Evolutionary conservation across 2,113 vertebrate species (phyloP).

Genomic region (Hassar affinis): DNA sequence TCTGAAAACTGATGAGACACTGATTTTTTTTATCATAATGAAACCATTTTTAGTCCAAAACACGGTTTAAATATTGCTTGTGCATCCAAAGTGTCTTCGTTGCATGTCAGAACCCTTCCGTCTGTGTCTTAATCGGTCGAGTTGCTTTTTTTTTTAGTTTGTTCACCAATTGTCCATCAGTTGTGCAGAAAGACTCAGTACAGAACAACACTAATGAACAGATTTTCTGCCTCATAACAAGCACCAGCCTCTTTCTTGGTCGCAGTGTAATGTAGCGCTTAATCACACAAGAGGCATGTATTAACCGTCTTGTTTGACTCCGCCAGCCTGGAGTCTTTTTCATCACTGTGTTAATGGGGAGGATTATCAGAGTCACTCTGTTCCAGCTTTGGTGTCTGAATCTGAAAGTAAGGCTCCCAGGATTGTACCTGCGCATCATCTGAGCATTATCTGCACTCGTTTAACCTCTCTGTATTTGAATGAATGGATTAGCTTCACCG

Average conservation of each 20-base stretch:
- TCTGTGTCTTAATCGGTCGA: neutral
- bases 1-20: constrained; percentile 60
- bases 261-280: constrained; percentile 27
- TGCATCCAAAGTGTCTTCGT: neutral
- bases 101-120: neutral
- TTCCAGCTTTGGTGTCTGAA: neutral
- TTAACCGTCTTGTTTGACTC: constrained; percentile 15
- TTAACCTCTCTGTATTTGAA: neutral
- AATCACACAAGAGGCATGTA: constrained; percentile 4
- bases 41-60: neutral
- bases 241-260: neutral
- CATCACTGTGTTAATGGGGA: constrained; percentile 14
- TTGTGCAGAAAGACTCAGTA: neutral
- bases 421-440: neutral
- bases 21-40: neutral
- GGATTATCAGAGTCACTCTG: constrained; percentile 2
- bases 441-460: neutral
- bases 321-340: constrained; percentile 3
- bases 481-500: neutral
- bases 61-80: neutral
- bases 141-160: neutral
- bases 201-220: constrained; percentile 14
- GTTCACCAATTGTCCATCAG: constrained; percentile 44
- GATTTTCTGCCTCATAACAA: constrained; percentile 33
- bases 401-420: constrained; percentile 6